These are phyloP conservation scores for Puntigrus tetrazona DNA, from an alignment of 2,113 vertebrate species.

Conservation along the genomic window DNA sequence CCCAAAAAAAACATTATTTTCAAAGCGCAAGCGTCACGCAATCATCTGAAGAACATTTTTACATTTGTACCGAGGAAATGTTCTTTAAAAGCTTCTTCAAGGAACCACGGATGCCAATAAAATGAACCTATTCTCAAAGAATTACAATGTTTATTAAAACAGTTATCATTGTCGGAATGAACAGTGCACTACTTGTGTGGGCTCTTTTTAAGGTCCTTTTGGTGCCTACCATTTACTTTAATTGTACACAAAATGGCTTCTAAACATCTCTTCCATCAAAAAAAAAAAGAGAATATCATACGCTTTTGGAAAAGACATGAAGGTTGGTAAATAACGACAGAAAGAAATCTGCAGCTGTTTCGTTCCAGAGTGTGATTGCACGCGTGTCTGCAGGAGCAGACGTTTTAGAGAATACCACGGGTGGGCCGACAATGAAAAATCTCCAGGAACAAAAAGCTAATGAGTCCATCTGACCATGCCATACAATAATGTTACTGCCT, in stretches of 20 bases:
- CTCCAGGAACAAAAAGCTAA: conserved; percentile 4
- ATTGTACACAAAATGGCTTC: background rate
- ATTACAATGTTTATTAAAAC: background rate
- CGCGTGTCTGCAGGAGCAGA: conserved; percentile 2
- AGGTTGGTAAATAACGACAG: background rate
- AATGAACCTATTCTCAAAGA: background rate
- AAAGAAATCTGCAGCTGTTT: background rate
- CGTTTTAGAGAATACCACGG: background rate
- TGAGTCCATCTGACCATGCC: background rate
- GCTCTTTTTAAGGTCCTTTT: background rate
- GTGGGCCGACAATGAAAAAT: background rate
- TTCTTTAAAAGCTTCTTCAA: background rate
- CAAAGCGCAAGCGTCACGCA: background rate
- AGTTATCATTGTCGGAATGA: background rate
- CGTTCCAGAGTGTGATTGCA: background rate
- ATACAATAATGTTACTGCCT: background rate
- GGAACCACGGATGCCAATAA: background rate
- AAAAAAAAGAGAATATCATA: background rate
- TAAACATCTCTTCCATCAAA: background rate
- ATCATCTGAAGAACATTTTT: background rate
- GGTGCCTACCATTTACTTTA: background rate
- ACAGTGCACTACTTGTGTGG: background rate
- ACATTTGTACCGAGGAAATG: background rate
- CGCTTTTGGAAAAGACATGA: background rate
- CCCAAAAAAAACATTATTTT: background rate